A percentile compares a stretch with the other conserved stretches of the same genome.
Evolutionary conservation across 2,797 vertebrate genomes (phyloP).

Genomic region (Linurgus olivaceus): DNA sequence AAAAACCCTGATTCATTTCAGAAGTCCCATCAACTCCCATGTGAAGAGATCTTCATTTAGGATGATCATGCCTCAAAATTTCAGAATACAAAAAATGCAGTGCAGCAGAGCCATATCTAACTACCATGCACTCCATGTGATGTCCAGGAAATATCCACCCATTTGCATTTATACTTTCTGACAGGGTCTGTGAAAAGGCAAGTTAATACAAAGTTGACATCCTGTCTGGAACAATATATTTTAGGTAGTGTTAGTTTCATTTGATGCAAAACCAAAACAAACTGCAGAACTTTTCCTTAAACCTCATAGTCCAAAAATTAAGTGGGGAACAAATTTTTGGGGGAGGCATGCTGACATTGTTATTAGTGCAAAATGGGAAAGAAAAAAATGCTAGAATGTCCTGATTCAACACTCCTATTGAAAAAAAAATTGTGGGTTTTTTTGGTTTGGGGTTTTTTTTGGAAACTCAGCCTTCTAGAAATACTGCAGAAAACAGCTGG

Average conservation of each 20-base stretch:
- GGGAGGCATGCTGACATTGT: not conserved
- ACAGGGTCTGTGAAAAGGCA: not conserved
- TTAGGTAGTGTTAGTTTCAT: not conserved
- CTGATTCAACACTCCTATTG: not conserved
- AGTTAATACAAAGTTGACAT: not conserved
- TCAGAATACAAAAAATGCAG: not conserved
- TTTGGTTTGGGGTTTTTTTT: not conserved
- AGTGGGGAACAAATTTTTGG: not conserved
- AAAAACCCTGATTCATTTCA: not conserved
- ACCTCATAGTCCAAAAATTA: not conserved
- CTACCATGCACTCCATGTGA: not conserved
- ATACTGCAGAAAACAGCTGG: slow-evolving; percentile 1
- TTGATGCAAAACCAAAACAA: not conserved
- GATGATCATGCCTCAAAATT: not conserved
- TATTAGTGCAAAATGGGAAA: not conserved
- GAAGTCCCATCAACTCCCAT: not conserved
- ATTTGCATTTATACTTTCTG: not conserved
- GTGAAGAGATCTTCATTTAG: not conserved
- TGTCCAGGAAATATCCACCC: not conserved
- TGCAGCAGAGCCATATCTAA: not conserved
- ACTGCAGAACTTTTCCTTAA: not conserved
- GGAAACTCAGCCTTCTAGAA: not conserved
- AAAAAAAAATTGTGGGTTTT: not conserved
- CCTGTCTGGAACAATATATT: not conserved
- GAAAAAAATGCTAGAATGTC: not conserved